A percentile compares a stretch with the other conserved stretches of the same genome.
Conservation (phyloP, 2,113 vertebrate genomes). For the Coreoperca whiteheadi region DNA sequence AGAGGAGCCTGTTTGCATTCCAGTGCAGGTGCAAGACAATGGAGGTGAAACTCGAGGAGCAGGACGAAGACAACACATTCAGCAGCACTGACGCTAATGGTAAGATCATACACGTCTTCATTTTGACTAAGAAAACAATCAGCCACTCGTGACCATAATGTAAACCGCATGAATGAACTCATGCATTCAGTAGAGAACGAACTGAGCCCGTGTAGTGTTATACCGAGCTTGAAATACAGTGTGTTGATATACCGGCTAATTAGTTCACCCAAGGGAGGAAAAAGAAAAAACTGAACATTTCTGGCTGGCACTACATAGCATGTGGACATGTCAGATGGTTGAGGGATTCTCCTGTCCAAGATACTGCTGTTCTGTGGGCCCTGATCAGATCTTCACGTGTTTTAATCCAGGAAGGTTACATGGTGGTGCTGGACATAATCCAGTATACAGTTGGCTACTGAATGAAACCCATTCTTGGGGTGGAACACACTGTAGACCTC, state of each 20-base stretch:
- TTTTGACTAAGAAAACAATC: background rate
- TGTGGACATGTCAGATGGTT: conserved; percentile 79
- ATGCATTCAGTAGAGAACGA: background rate
- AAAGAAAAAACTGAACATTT: conserved; percentile 28
- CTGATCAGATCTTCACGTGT: conserved; percentile 61
- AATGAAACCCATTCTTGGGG: conserved; percentile 45
- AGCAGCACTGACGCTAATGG: conserved; percentile 97
- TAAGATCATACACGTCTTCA: conserved; percentile 68
- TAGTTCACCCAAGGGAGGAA: conserved; percentile 25
- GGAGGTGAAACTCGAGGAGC: conserved; percentile 96
- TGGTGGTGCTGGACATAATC: conserved; percentile 55
- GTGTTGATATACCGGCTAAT: conserved; percentile 20
- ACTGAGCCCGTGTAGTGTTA: background rate
- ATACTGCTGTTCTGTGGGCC: conserved; percentile 72
- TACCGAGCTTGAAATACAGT: background rate
- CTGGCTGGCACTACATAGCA: conserved; percentile 56
- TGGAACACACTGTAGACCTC: conserved; percentile 37
- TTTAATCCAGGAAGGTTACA: conserved; percentile 75
- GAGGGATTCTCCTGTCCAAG: conserved; percentile 65
- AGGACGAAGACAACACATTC: conserved; percentile 91
- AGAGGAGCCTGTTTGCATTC: conserved; percentile 78
- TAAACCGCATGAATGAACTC: conserved; percentile 9
- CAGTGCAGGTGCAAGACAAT: conserved; percentile 84
- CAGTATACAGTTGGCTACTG: conserved; percentile 59
- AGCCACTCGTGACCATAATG: background rate